phyloP scores from a whole-genome alignment of 2,888 invertebrate genomes.

The Acanthosepion lycidas region DNA sequence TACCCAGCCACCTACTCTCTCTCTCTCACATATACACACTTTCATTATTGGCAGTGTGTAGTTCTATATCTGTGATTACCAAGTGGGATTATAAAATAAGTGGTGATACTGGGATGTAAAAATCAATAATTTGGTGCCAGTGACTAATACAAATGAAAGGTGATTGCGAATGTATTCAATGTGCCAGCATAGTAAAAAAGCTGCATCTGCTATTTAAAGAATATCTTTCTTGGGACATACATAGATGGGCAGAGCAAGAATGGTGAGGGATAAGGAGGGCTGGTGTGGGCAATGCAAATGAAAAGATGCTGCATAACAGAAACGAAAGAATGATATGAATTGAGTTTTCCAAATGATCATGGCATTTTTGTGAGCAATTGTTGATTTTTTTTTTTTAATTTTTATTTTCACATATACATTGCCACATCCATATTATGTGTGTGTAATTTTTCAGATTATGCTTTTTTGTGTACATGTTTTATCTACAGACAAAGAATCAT shows the following conservation, averaged over 20 bases:
- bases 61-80: conserved; percentile 41
- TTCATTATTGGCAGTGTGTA: conserved; percentile 23
- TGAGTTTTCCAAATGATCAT: conserved; percentile 25
- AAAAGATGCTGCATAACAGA: conserved; percentile 24
- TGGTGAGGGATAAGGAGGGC: neutral
- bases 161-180: conserved; percentile 44
- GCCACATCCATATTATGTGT: neutral
- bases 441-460: neutral
- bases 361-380: conserved; percentile 20
- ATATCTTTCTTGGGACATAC: conserved; percentile 46
- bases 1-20: neutral
- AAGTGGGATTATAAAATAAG: conserved; percentile 43
- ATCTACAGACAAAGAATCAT: conserved; percentile 7
- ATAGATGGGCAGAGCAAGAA: conserved; percentile 38
- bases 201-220: conserved; percentile 46
- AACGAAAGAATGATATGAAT: neutral
- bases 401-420: neutral
- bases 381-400: neutral
- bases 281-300: neutral
- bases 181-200: neutral
- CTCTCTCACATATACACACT: neutral
- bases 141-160: conserved; percentile 47
- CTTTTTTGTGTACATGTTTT: neutral
- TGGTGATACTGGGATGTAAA: conserved; percentile 46
- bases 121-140: conserved; percentile 47